Base-by-base conservation (phyloP, 2,888 invertebrate genomes). In the Sminthurides aquaticus region DNA sequence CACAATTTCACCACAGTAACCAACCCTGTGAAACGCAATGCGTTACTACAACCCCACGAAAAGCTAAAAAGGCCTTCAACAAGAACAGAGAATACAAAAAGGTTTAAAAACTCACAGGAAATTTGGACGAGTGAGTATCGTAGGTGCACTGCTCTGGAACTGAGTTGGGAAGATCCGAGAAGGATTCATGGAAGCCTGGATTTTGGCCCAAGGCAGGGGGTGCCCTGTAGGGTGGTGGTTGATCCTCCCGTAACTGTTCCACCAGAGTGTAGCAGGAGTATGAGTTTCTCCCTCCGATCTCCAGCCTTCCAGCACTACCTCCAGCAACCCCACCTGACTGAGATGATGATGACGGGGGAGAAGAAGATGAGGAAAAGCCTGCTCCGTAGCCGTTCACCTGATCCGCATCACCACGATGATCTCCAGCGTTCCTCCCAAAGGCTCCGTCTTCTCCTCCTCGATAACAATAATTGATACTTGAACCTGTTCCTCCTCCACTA, bases 91-190 rank as follows among this genome's bases (percentile, higher is more conserved):
- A n/a, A n/a, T 15, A 34, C 43, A 48, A 28, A 11, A 57, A 25
- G 43, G 18, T 29, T 1, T 28, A n/a, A 49, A 8, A 20, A 49
- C 69, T 70, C 66, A 73, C 73, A 54, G 73, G 73, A 67, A 73
- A 73, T 66, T 73, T 73, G 8, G 73, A 68, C 15, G 73, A 73
- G 62, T 72, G 71, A 34, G 69, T 73, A 57, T 73, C 70, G 67
- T 66, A 71, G 66, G 67, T 52, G 57, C 49, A 54, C 55, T 26
- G n/a, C 56, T 63, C 60, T 55, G 58, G 66, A 48, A 56, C 59
- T 63, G 54, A 66, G 49, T 56, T 63, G 58, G 57, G 64, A 28
- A 69, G 65, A 54, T 60, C 54, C 27, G 49, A 55, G 64, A 64
- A 62, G 62, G 57, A 62, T 48, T 34, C 43, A 34, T 59, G 60